A percentile compares a stretch with the other conserved stretches of the same genome.
Evolutionary conservation across 2,113 vertebrate genomes (phyloP).

Genomic region (Nothoprocta pentlandii): DNA sequence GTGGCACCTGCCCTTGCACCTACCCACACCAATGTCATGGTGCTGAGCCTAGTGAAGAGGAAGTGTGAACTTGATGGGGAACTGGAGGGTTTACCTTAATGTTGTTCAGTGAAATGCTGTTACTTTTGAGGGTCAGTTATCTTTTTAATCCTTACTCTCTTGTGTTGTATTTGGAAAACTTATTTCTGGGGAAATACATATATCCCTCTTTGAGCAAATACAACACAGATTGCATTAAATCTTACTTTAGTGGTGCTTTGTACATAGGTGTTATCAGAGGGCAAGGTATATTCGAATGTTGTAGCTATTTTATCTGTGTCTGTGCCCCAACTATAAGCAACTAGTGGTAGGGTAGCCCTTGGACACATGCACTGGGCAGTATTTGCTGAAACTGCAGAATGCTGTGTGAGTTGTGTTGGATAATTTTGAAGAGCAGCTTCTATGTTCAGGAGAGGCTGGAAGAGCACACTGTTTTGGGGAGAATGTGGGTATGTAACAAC

Average conservation of each 20-base stretch:
- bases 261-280: neutral
- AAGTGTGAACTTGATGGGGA: neutral
- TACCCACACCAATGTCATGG: fast-evolving
- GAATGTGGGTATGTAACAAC: neutral
- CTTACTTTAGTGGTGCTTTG: neutral
- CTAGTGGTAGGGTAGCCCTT: neutral
- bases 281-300: neutral
- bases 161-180: neutral
- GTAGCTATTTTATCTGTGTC: neutral
- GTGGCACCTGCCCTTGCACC: neutral
- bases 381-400: neutral
- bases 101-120: neutral
- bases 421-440: neutral
- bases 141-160: neutral
- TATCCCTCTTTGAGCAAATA: neutral
- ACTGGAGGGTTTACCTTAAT: neutral
- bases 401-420: neutral
- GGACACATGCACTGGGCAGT: neutral
- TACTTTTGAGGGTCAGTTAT: neutral
- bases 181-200: neutral
- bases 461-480: neutral
- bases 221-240: neutral
- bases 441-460: neutral
- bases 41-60: neutral
- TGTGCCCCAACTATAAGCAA: neutral